Evolutionary conservation across 2,888 invertebrate species (phyloP).

Genomic region (Biston stratarius): DNA sequence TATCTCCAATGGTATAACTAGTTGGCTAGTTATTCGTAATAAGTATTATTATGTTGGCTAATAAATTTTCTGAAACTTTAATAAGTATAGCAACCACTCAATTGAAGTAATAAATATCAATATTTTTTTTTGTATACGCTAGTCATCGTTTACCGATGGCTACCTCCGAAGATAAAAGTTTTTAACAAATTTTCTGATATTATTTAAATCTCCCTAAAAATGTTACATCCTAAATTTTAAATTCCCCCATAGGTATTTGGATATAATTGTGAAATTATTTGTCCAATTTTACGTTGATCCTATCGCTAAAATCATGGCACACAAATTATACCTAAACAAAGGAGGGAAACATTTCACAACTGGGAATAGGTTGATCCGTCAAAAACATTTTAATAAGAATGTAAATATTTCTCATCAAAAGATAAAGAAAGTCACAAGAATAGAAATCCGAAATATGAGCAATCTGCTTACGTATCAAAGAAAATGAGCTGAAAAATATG

Average conservation of each 20-base stretch:
- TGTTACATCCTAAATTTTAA: not conserved
- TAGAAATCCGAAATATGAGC: conserved; percentile 75
- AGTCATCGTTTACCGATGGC: conserved; percentile 20
- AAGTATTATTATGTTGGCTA: conserved; percentile 66
- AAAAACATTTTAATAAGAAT: conserved; percentile 44
- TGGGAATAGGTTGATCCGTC: conserved; percentile 65
- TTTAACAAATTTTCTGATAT: conserved; percentile 4
- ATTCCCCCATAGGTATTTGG: not conserved
- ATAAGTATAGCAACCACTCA: conserved; percentile 55
- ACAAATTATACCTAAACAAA: conserved; percentile 82
- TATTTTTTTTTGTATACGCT: conserved; percentile 33
- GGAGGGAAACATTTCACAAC: conserved; percentile 85
- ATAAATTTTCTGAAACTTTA: conserved; percentile 80
- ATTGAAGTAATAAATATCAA: conserved; percentile 33
- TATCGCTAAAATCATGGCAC: conserved; percentile 83
- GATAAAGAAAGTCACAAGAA: conserved; percentile 57
- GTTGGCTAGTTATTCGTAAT: conserved; percentile 61
- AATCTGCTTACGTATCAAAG: conserved; percentile 72
- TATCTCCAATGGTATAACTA: conserved; percentile 64
- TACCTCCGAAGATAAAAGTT: conserved; percentile 18
- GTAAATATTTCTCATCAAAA: conserved; percentile 56
- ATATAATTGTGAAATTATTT: conserved; percentile 62
- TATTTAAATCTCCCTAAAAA: conserved; percentile 3
- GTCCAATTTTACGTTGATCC: conserved; percentile 76
- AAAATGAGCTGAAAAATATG: conserved; percentile 69